Conservation (phyloP, 2,888 invertebrate genomes). For the Leptinotarsa haldemani region DNA sequence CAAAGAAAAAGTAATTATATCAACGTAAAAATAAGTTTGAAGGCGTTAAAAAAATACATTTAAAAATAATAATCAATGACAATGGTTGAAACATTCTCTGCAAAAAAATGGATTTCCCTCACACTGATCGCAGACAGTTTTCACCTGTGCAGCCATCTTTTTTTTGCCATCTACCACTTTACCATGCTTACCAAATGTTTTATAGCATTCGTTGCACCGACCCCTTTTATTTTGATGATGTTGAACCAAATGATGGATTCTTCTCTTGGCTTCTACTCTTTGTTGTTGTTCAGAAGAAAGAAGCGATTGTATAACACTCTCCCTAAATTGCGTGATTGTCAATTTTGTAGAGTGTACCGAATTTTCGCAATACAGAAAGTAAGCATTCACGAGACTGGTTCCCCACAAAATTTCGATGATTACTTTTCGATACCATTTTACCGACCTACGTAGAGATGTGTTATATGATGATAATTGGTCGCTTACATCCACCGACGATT, state of each 20-base stretch:
- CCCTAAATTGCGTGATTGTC: conserved; percentile 1
- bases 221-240: conserved; percentile 15
- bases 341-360: not conserved
- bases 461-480: conserved; percentile 14
- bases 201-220: conserved; percentile 18
- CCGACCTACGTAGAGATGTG: conserved; percentile 13
- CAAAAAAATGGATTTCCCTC: conserved; percentile 16
- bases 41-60: not conserved
- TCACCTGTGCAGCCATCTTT: conserved; percentile 10
- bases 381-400: not conserved
- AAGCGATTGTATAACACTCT: not conserved
- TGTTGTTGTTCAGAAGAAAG: not conserved
- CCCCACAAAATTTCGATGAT: conserved; percentile 7
- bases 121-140: conserved; percentile 19
- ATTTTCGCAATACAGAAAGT: not conserved
- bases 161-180: conserved; percentile 15
- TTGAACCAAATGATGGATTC: conserved; percentile 14
- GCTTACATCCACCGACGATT: conserved; percentile 3
- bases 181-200: conserved; percentile 16
- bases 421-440: conserved; percentile 25
- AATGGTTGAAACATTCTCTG: conserved; percentile 16
- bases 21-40: conserved; percentile 12
- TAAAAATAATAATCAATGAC: conserved; percentile 12
- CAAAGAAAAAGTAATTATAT: conserved; percentile 15
- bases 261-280: not conserved